These are phyloP conservation scores for Dryas iulia DNA, from an alignment of 1,140 invertebrate genomes.

Conservation along the genomic window DNA sequence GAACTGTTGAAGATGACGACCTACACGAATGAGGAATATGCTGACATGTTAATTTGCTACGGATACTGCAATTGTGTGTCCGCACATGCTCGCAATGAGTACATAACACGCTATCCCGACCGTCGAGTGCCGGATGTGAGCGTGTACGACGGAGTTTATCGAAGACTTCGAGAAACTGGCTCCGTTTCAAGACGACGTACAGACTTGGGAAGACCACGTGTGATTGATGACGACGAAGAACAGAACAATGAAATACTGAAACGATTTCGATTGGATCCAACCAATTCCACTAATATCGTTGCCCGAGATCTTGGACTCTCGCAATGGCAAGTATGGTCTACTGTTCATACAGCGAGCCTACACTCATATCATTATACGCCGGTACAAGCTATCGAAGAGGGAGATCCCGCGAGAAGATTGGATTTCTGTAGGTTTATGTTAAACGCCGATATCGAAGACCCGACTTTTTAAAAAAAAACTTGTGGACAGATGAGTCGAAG, in stretches of 20 bases:
- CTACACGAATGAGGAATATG: conserved; percentile 4
- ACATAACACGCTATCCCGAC: conserved; percentile 29
- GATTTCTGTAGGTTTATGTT: no score
- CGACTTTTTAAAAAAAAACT: no score
- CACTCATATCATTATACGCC: background rate
- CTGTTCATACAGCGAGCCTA: conserved; percentile 21
- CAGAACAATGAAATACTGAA: conserved; percentile 24
- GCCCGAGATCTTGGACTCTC: conserved; percentile 32
- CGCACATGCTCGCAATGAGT: conserved; percentile 28
- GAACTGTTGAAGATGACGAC: conserved; percentile 27
- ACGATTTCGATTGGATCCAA: conserved; percentile 26
- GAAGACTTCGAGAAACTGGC: conserved; percentile 36
- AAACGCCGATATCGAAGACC: no score
- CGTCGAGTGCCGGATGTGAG: conserved; percentile 27
- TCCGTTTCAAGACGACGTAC: conserved; percentile 28
- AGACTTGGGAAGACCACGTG: conserved; percentile 33
- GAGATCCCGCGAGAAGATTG: no score
- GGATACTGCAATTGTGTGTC: conserved; percentile 1
- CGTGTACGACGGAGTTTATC: conserved; percentile 29
- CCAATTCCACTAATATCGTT: conserved; percentile 30
- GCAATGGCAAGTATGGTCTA: conserved; percentile 34
- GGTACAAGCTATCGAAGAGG: background rate
- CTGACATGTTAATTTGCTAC: conserved; percentile 1
- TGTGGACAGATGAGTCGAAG: no score
- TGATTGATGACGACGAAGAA: conserved; percentile 27